Base-by-base conservation (phyloP, 2,888 invertebrate species). In the Neocrepidodera transversa region DNA sequence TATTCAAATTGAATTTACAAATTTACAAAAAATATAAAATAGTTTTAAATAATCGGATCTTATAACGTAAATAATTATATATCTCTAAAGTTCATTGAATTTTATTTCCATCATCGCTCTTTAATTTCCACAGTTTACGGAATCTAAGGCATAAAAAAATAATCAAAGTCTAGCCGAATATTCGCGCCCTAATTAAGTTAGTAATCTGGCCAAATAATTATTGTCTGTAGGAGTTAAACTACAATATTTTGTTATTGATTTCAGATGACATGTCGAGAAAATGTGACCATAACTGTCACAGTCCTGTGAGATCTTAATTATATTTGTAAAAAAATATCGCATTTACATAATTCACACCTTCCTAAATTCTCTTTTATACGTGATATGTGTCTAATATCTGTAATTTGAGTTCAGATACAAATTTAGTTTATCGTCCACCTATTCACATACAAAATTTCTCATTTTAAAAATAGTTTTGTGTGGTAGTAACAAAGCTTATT, bases 21-120 rank as follows among this genome's bases (percentile, higher is more conserved):
- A n/a, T n/a, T n/a, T n/a, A n/a, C n/a, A n/a, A n/a, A n/a, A n/a
- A n/a, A n/a, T n/a, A n/a, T n/a, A n/a, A n/a, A n/a, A n/a, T n/a
- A n/a, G n/a, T n/a, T n/a, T n/a, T n/a, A n/a, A n/a, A n/a, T n/a
- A n/a, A n/a, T n/a, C n/a, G n/a, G n/a, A n/a, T n/a, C n/a, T n/a
- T n/a, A n/a, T n/a, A n/a, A n/a, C n/a, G n/a, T n/a, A n/a, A n/a
- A n/a, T n/a, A n/a, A n/a, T 28, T 10, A 10, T 28, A 28, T 10
- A 7, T 28, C 28, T 8, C 17, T 6, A 50, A 54, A 47, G 60
- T 60, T 60, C 60, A 60, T 55, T 55, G 60, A 55, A 51, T 60
- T 51, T 38, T 51, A 50, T 47, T 40, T 30, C 47, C 40, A 36
- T 32, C 47, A 47, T 40, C 28, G 51, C 35, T 54, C 51, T 26